These are phyloP conservation scores for Ladona fulva DNA, from an alignment of 1,140 invertebrate genomes.

Conservation along the genomic window DNA sequence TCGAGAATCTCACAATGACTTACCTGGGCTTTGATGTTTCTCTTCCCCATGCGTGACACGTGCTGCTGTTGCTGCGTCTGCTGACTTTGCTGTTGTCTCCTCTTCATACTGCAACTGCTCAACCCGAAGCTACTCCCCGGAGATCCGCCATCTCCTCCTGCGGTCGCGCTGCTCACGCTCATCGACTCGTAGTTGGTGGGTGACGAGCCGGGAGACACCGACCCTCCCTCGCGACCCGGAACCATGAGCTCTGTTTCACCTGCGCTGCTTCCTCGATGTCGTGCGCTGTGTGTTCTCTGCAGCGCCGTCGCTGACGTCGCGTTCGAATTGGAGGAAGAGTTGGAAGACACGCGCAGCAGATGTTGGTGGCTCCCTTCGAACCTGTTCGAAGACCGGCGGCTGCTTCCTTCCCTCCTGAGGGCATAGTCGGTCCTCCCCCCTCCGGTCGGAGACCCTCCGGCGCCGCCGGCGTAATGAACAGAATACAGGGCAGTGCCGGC, in stretches of 20 bases:
- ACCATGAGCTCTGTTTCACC: background rate
- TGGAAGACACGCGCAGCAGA: slow-evolving; percentile 25
- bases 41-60: slow-evolving; percentile 65
- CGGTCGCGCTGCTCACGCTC: slow-evolving; percentile 13
- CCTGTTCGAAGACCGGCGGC: slow-evolving; percentile 26
- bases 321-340: background rate
- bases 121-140: background rate
- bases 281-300: background rate
- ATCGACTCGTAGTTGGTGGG: slow-evolving; percentile 4
- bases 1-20: too few relatives aligned
- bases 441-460: slow-evolving; percentile 32
- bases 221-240: background rate
- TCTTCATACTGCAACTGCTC: background rate
- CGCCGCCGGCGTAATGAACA: slow-evolving; percentile 47
- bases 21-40: slow-evolving; percentile 71
- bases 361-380: slow-evolving; percentile 26
- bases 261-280: background rate
- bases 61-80: slow-evolving; percentile 28
- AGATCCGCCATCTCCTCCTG: background rate
- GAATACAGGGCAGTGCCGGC: slow-evolving; percentile 38
- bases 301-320: background rate
- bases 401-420: slow-evolving; percentile 33
- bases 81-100: background rate
- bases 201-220: background rate
- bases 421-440: slow-evolving; percentile 31